Evolutionary conservation across 2,113 vertebrate species (phyloP).

Genomic region (Onychorhynchus coronatus): DNA sequence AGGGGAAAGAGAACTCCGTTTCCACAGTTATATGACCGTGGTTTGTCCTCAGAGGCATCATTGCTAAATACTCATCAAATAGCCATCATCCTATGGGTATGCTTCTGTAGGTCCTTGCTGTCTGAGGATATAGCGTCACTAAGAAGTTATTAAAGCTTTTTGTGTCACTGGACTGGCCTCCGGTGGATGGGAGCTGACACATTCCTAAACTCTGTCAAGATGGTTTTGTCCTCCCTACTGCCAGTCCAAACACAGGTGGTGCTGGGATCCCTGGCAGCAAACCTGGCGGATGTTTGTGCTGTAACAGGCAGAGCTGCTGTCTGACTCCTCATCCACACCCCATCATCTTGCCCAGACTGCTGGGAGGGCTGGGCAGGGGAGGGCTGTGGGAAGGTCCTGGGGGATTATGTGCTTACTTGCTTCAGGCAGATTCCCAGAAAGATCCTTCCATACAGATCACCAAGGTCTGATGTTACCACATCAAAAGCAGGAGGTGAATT

Average conservation of each 20-base stretch:
- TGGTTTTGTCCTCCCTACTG: not conserved
- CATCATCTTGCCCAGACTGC: not conserved
- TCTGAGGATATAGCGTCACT: not conserved
- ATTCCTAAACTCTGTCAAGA: not conserved
- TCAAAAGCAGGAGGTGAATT: not conserved
- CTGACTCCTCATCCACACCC: not conserved
- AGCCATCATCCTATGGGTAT: not conserved
- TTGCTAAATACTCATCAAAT: not conserved
- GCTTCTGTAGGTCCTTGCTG: not conserved
- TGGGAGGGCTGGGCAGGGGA: not conserved
- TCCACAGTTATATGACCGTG: not conserved
- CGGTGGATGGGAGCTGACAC: not conserved
- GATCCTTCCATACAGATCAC: not conserved
- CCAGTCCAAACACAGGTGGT: not conserved
- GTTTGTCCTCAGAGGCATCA: not conserved
- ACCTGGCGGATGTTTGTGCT: not conserved
- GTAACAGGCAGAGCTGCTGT: rapidly evolving
- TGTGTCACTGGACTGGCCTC: not conserved
- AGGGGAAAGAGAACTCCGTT: not conserved
- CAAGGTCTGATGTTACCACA: not conserved
- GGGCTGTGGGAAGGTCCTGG: not conserved
- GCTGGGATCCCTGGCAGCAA: not conserved
- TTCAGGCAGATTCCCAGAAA: not conserved
- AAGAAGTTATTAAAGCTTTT: not conserved
- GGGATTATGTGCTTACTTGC: not conserved